These are phyloP conservation scores for Bos taurus DNA, from an alignment of 2,113 vertebrate genomes.

Conservation along the genomic window DNA sequence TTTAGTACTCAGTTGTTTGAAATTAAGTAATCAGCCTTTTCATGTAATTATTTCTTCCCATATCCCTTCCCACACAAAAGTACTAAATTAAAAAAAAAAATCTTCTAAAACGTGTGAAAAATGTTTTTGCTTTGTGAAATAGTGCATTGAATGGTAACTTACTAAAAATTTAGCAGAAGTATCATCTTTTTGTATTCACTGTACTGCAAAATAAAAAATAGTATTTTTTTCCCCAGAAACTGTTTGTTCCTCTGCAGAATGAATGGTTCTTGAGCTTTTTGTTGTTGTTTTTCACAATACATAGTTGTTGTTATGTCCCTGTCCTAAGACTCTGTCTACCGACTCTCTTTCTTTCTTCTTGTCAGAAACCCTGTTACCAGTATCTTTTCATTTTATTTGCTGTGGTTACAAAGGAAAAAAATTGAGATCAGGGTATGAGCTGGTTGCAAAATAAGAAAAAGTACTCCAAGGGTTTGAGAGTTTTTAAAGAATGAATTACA, in stretches of 20 bases:
- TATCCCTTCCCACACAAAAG: neutral
- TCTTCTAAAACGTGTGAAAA: constrained; percentile 43
- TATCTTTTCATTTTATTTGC: neutral
- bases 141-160: constrained; percentile 22
- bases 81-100: constrained; percentile 41
- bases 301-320: neutral
- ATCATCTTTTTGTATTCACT: constrained; percentile 9
- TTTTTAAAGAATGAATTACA: neutral
- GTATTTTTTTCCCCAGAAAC: neutral
- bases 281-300: neutral
- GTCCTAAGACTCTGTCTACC: neutral
- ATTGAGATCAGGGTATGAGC: neutral
- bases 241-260: neutral
- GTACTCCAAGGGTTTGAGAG: neutral
- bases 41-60: constrained; percentile 51
- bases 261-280: neutral
- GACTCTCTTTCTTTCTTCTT: neutral
- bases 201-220: neutral
- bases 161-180: constrained; percentile 24
- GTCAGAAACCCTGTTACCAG: neutral
- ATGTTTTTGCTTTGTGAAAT: constrained; percentile 20
- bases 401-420: neutral
- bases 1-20: constrained; percentile 26
- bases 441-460: neutral
- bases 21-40: constrained; percentile 38